phyloP scores from a whole-genome alignment of 2,888 invertebrate species.

The Lithophane ornitopus region DNA sequence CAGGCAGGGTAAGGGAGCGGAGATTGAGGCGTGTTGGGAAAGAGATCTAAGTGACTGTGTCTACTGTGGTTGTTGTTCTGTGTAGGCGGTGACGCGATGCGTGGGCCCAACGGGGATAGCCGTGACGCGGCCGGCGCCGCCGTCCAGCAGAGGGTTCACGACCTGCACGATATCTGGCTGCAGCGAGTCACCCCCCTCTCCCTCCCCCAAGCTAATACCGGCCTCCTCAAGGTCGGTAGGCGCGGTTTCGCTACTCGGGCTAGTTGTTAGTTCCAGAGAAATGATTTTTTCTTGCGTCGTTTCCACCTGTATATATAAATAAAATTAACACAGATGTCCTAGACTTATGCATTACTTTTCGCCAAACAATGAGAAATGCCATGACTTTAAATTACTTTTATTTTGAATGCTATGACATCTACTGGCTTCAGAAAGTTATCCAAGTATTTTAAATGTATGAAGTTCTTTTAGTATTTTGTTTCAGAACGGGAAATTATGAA shows the following conservation, averaged over 20 bases:
- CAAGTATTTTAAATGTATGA: conserved; percentile 34
- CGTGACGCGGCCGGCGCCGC: conserved; percentile 86
- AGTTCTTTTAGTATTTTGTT: conserved; percentile 53
- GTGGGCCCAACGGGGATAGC: conserved; percentile 87
- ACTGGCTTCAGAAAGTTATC: conserved; percentile 14
- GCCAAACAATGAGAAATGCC: conserved; percentile 35
- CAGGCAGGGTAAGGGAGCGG: conserved; percentile 61
- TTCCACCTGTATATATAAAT: conserved; percentile 92
- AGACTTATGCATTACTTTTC: conserved; percentile 8
- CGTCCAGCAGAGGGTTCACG: conserved; percentile 87
- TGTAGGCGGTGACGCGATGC: conserved; percentile 83
- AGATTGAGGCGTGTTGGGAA: conserved; percentile 62
- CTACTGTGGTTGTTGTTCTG: conserved; percentile 77
- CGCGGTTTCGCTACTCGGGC: conserved; percentile 91
- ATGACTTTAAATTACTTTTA: conserved; percentile 9
- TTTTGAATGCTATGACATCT: conserved; percentile 35
- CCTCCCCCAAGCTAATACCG: conserved; percentile 82
- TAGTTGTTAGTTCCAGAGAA: conserved; percentile 95
- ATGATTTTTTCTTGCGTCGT: conserved; percentile 97
- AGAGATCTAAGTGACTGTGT: conserved; percentile 60
- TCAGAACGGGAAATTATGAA: conserved; percentile 45
- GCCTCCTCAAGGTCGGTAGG: conserved; percentile 82
- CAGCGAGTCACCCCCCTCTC: conserved; percentile 88
- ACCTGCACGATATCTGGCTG: conserved; percentile 90
- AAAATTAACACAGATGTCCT: conserved; percentile 10